Conservation (phyloP, 2,797 vertebrate species). For the Rhadinocentrus ornatus region DNA sequence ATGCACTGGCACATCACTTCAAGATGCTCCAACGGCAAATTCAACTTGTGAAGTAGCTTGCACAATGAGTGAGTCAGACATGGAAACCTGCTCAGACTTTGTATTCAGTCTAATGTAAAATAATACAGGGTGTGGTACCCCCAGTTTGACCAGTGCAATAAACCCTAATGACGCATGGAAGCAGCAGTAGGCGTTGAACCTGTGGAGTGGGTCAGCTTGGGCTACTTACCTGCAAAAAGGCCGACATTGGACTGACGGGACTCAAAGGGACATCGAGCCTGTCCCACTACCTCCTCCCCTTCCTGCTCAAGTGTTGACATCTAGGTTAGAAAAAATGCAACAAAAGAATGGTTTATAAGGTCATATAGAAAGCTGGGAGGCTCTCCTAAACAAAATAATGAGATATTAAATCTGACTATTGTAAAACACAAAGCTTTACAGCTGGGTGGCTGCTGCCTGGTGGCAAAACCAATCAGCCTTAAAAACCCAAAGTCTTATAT, state of each 20-base stretch:
- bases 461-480: conserved; percentile 21
- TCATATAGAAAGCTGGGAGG: background rate
- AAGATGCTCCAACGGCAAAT: background rate
- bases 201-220: background rate
- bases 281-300: conserved; percentile 92
- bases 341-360: conserved; percentile 11
- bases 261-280: conserved; percentile 94
- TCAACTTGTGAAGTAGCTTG: background rate
- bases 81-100: background rate
- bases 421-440: conserved; percentile 16
- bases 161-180: background rate
- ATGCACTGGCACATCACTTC: background rate
- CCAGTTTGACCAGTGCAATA: background rate
- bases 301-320: conserved; percentile 89
- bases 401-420: conserved; percentile 19
- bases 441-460: conserved; percentile 2
- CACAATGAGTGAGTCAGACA: background rate
- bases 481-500: conserved; percentile 21
- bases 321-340: conserved; percentile 66
- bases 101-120: background rate
- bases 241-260: conserved; percentile 92
- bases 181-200: background rate
- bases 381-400: background rate
- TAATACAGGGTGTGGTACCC: too few species aligned
- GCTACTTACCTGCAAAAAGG: conserved; percentile 88